Evolutionary conservation across 23 tunicate genomes (phyloP).

Genomic region (Botrylloides violaceus): DNA sequence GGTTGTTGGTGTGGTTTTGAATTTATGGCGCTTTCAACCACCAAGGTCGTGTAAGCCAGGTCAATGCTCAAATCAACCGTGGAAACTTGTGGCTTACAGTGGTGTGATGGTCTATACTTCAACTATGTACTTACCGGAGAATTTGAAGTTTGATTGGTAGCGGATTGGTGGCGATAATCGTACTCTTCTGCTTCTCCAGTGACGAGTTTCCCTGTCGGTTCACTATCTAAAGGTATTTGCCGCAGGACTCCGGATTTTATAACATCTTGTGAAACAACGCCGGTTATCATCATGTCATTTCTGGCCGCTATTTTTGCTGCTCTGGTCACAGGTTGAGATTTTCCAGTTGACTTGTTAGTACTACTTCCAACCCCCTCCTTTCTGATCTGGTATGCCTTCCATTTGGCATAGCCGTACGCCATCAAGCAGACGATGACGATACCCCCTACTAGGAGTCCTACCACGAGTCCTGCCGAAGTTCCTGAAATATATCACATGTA

Average conservation of each 20-base stretch:
- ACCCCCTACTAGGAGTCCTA: conserved; percentile 71
- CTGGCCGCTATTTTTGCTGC: conserved; percentile 28
- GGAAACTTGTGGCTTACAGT: no score
- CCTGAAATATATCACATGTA: conserved; percentile 34
- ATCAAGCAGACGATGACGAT: conserved; percentile 40
- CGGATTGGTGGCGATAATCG: conserved; percentile 10
- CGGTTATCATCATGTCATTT: conserved; percentile 21
- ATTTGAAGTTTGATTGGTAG: conserved; percentile 13
- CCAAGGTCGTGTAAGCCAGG: no score
- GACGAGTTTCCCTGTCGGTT: conserved; percentile 5
- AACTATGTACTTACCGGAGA: conserved; percentile 26
- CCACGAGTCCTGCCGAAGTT: conserved; percentile 56
- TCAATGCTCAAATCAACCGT: no score
- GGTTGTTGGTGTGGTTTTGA: no score
- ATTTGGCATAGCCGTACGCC: conserved; percentile 59
- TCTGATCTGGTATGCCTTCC: conserved; percentile 29
- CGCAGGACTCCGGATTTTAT: conserved; percentile 11
- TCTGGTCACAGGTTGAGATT: conserved; percentile 15
- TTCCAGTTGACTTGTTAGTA: neutral
- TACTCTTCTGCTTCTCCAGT: conserved; percentile 16
- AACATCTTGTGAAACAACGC: conserved; percentile 12
- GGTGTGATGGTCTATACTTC: no score
- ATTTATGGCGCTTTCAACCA: no score
- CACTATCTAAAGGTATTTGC: neutral
- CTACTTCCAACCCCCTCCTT: neutral